Conservation (phyloP, 2,113 vertebrate genomes). For the Xenus cinereus region DNA sequence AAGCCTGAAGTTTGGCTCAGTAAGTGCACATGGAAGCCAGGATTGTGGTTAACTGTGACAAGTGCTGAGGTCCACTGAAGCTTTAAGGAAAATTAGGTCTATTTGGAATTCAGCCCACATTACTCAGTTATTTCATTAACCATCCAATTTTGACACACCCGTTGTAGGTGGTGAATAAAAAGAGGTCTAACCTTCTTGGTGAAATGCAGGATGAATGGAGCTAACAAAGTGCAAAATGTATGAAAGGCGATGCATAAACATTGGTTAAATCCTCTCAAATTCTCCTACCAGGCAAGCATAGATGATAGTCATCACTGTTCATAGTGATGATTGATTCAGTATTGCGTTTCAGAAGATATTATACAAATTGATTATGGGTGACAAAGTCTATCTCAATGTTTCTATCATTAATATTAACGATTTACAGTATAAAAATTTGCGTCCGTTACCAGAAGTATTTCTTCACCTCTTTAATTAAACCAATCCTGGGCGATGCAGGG, state of each 20-base stretch:
- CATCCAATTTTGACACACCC: background rate
- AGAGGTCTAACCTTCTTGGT: background rate
- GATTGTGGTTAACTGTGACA: background rate
- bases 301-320: background rate
- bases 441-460: background rate
- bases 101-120: background rate
- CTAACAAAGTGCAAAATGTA: constrained; percentile 10
- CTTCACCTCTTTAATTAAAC: background rate
- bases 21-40: background rate
- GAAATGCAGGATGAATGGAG: background rate
- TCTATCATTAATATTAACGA: background rate
- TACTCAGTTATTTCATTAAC: background rate
- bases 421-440: background rate
- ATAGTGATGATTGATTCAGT: background rate
- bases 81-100: background rate
- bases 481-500: background rate
- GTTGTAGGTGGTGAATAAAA: background rate
- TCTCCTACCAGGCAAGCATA: background rate
- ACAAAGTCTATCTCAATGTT: background rate
- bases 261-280: background rate
- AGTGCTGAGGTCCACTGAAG: background rate
- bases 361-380: background rate
- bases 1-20: background rate
- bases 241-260: background rate
- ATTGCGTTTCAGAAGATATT: background rate